Evolutionary conservation across 1,140 invertebrate genomes (phyloP), one percentile per base, ranked within the genome.

Genomic region (Drosophila burlai): DNA sequence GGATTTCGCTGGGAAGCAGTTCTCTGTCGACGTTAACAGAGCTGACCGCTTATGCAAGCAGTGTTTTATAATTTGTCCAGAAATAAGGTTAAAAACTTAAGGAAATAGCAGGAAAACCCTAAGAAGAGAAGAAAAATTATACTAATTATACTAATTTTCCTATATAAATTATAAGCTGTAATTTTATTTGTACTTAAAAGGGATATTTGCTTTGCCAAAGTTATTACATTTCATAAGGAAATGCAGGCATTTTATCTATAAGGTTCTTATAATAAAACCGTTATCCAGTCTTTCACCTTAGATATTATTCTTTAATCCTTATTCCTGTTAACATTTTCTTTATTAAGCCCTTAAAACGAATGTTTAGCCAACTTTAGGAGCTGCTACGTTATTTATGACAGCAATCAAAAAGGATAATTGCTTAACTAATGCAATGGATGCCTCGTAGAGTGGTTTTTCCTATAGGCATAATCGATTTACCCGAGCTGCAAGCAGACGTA

Each of bases 401-500:
- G 54, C 54, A 40, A 57, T 57, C 54, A 57, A 40, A 57, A 57
- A n/a, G 26, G 26, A 64, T 65, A 62, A 66, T 66, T 45, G 59
- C 21, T 63, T 45, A 66, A 66, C 57, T 66, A 66, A 66, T 66
- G 58, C 29, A 45, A 65, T 62, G 18, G 59, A 36, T 62, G 10
- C 63, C 7, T 24, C 21, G 21, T 45, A 26, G 63, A 62, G 58
- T 66, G 63, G 57, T 66, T 45, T 65, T 46, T 34, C 62, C 47
- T 50, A 21, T 36, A 18, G 47, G 46, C 49, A 57, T 68, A 71
- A 71, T 71, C 67, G 67, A 71, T 71, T 71, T 68, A 71, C 40
- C 63, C 36, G 21, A 40, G 36, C 21, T 57, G 36, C 54, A 31
- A 55, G 49, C 49, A 24, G 38, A 46, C 24, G 24, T 24, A 24